Percentiles rank a stretch among this genome's conserved stretches.
These are phyloP conservation scores for Augochlora pura DNA, from an alignment of 1,140 invertebrate genomes.

Conservation along the genomic window DNA sequence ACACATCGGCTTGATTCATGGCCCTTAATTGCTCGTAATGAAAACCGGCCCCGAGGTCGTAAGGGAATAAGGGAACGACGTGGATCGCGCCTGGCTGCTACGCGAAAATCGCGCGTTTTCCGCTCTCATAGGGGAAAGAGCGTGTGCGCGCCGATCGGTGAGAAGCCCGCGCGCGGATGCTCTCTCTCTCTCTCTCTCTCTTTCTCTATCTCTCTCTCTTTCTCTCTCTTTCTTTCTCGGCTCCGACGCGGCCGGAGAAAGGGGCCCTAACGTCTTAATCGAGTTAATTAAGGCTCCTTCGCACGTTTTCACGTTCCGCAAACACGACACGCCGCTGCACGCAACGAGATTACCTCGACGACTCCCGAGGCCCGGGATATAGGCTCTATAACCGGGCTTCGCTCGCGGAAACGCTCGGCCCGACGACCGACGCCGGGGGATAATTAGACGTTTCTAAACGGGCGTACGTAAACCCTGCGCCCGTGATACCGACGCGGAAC, in stretches of 20 bases:
- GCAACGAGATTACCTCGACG: constrained; percentile 60
- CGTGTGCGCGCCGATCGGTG: too few relatives aligned
- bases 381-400: constrained; percentile 36
- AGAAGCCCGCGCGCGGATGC: too few relatives aligned
- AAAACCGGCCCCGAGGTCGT: background rate
- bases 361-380: constrained; percentile 26
- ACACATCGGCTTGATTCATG: constrained; percentile 25
- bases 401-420: constrained; percentile 40
- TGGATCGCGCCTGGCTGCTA: background rate
- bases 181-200: too few relatives aligned
- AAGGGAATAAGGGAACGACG: too few relatives aligned
- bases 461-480: constrained; percentile 27
- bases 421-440: constrained; percentile 41
- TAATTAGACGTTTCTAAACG: constrained; percentile 63
- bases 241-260: constrained; percentile 30
- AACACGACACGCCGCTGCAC: constrained; percentile 64
- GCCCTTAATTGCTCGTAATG: constrained; percentile 36
- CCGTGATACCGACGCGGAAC: background rate
- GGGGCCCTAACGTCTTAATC: constrained; percentile 68
- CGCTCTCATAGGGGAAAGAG: background rate
- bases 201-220: too few relatives aligned
- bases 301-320: constrained; percentile 63
- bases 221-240: too few relatives aligned
- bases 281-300: constrained; percentile 74
- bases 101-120: constrained; percentile 5